A percentile compares a stretch with the other conserved stretches of the same genome.
phyloP scores from a whole-genome alignment of 2,888 invertebrate species.

The Philopedon plagiatum region DNA sequence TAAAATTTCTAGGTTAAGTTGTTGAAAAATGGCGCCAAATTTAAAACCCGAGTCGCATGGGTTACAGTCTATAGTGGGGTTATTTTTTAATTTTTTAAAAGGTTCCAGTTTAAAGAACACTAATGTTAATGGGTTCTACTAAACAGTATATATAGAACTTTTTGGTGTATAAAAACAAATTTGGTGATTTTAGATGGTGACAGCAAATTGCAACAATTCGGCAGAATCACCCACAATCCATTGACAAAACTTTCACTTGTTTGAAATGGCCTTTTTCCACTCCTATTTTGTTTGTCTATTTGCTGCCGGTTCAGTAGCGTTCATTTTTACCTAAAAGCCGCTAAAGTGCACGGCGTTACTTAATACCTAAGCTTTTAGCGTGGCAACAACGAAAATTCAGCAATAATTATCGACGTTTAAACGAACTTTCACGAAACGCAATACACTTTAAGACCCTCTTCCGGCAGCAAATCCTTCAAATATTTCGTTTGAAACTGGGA shows the following conservation, averaged over 20 bases:
- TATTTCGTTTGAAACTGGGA: constrained; percentile 45
- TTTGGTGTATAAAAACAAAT: no score
- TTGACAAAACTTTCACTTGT: neutral
- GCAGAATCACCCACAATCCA: no score
- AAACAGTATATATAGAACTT: no score
- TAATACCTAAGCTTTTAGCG: constrained; percentile 26
- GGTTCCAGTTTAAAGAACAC: no score
- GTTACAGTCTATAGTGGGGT: no score
- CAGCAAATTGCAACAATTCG: no score
- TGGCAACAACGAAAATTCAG: constrained; percentile 31
- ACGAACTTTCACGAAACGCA: constrained; percentile 45
- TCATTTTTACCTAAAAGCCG: constrained; percentile 10
- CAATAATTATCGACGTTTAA: constrained; percentile 50
- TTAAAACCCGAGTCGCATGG: no score
- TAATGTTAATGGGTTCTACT: no score
- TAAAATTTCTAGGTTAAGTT: no score
- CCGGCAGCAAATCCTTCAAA: constrained; percentile 48
- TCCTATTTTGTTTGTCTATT: neutral
- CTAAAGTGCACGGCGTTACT: constrained; percentile 18
- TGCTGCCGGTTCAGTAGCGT: neutral
- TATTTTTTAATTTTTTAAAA: no score
- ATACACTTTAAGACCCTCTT: constrained; percentile 48
- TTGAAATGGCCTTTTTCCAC: neutral
- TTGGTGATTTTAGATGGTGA: no score
- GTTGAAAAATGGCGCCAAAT: no score